Conservation (phyloP, 2,888 invertebrate genomes). For the Hirtodrosophila alboralis region DNA sequence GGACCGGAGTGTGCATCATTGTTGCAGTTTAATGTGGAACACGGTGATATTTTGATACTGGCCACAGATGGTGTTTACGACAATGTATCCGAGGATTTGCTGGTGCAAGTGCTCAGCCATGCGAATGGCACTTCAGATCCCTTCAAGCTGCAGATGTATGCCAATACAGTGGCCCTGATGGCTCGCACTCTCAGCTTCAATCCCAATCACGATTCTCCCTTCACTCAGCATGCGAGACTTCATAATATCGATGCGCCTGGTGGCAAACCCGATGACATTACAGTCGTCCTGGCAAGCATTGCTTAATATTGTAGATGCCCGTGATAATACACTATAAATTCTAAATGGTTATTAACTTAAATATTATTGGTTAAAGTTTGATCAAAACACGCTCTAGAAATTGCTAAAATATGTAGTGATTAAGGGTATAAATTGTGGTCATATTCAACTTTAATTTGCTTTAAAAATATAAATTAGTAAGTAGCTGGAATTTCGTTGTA, state of each 20-base stretch:
- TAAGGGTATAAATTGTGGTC: no score
- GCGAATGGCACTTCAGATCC: slow-evolving; percentile 89
- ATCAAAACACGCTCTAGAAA: no score
- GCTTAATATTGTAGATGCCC: slow-evolving; percentile 4
- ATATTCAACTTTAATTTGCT: no score
- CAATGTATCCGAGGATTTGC: slow-evolving; percentile 95
- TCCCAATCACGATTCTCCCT: slow-evolving; percentile 93
- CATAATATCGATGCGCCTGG: slow-evolving; percentile 90
- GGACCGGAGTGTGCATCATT: slow-evolving; percentile 95
- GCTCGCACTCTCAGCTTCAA: slow-evolving; percentile 96
- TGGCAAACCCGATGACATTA: slow-evolving; percentile 98
- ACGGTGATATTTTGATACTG: slow-evolving; percentile 95
- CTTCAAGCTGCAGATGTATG: slow-evolving; percentile 91
- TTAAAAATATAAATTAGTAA: no score
- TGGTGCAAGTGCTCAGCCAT: slow-evolving; percentile 91
- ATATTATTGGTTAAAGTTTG: no score
- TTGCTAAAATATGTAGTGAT: no score
- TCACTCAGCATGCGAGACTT: slow-evolving; percentile 43
- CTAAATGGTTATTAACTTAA: no score
- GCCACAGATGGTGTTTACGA: slow-evolving; percentile 99
- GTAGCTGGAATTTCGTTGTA: no score
- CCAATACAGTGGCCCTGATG: slow-evolving; percentile 96
- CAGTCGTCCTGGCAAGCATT: slow-evolving; percentile 52
- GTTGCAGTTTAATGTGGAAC: slow-evolving; percentile 91
- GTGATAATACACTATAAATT: not conserved